A percentile compares a stretch with the other conserved stretches of the same genome.
phyloP scores from a whole-genome alignment of 2,888 invertebrate species.

The Gortyna flavago region DNA sequence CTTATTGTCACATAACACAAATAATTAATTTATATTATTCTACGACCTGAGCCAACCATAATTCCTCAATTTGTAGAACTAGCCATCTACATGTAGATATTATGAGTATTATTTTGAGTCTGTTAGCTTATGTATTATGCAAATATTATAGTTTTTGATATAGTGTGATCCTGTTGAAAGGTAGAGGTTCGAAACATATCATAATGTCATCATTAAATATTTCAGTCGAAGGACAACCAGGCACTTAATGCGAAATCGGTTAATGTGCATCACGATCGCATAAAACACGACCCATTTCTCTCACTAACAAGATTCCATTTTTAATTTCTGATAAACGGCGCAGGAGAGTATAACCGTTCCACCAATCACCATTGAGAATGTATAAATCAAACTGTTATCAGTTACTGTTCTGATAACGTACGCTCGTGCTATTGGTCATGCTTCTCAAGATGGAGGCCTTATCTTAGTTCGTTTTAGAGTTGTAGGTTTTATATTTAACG shows the following conservation, averaged over 20 bases:
- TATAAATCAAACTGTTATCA: constrained; percentile 87
- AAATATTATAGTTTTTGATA: no score
- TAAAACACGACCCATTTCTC: constrained; percentile 79
- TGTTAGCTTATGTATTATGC: no score
- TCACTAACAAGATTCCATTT: constrained; percentile 79
- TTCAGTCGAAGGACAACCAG: constrained; percentile 36
- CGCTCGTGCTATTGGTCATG: constrained; percentile 84
- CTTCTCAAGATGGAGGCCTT: constrained; percentile 85
- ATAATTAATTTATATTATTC: no score
- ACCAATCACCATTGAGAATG: constrained; percentile 83
- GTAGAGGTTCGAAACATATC: background rate
- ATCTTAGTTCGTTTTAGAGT: constrained; percentile 81
- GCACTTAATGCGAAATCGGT: constrained; percentile 45
- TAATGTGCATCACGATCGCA: constrained; percentile 62
- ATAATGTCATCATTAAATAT: background rate
- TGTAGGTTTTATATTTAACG: constrained; percentile 80
- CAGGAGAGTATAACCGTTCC: constrained; percentile 69
- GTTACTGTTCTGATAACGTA: constrained; percentile 80
- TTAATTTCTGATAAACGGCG: constrained; percentile 79
- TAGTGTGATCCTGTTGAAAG: background rate
- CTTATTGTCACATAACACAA: no score
- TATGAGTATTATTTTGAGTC: no score
- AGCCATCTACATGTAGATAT: no score
- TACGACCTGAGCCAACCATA: no score
- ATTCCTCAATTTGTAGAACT: no score